Evolutionary conservation across 2,888 invertebrate species (phyloP), one percentile per base, ranked within the genome.

Genomic region (Macrophya annulata): DNA sequence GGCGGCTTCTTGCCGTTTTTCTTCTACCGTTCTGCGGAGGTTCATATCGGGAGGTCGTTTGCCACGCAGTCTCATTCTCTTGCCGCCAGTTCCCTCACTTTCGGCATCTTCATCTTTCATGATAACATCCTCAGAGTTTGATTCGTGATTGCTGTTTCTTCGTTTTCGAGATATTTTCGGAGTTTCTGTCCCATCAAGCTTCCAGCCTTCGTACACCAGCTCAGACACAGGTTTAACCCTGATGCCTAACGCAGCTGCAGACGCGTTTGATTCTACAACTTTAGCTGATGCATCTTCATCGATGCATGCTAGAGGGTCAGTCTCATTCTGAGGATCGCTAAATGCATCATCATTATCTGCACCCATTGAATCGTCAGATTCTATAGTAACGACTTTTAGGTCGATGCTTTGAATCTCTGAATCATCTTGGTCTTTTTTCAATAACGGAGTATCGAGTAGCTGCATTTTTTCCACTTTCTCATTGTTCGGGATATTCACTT

Each of bases 101-200:
- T 90, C 89, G 43, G 79, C 90, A 1, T 93, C 91, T 62, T 91
- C 92, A 59, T 90, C 90, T 85, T 87, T 95, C 94, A 86, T 94
- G 94, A 90, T 94, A 94, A 86, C 91, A 89, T 90, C 95, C 94
- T 90, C 95, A 0, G 91, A 90, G 85, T 92, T 92, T 4, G 91
- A 90, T 31, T 93, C 92, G n/a, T 91, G 89, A 1, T 88, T 86
- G 77, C 92, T 92, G 77, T 89, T 92, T 0, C 92, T 90, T 48
- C 92, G 88, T 68, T 93, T 93, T 3, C 93, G 89, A 4, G 92
- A 91, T 0, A 89, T 86, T 9, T 87, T 88, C 8, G 90, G 87
- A 0, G 88, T 68, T 31, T 90, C 91, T 25, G 87, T 85, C 4
- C 88, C 81, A 81, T 92, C 92, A 25, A 92, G 83, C 79, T 92